A percentile compares a stretch with the other conserved stretches of the same genome.
Conservation (phyloP, 2,113 vertebrate genomes). For the Balaeniceps rex region DNA sequence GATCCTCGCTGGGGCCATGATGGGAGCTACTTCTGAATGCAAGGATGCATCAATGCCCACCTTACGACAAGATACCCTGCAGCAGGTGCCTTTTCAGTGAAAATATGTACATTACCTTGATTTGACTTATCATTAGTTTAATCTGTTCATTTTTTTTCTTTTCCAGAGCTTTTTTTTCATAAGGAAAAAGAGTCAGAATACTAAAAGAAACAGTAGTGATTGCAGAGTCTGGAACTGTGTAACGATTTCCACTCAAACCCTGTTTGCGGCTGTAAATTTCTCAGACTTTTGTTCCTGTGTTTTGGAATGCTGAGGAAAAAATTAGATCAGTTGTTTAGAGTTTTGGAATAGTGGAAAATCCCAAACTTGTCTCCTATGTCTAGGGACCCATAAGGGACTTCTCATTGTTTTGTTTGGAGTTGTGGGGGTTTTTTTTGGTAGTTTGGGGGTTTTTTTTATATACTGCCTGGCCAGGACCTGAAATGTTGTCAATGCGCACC, state of each 20-base stretch:
- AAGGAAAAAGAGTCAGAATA: not conserved
- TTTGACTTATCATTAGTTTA: not conserved
- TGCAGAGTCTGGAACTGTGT: not conserved
- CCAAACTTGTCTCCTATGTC: not conserved
- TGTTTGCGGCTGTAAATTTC: not conserved
- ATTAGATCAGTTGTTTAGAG: not conserved
- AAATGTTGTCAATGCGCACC: not conserved
- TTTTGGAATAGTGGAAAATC: not conserved
- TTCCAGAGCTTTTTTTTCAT: not conserved
- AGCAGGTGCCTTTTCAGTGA: constrained; percentile 26
- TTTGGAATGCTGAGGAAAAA: not conserved
- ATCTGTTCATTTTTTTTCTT: not conserved
- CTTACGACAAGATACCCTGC: not conserved
- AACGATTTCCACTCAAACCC: not conserved
- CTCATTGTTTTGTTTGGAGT: not conserved
- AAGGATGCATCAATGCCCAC: not conserved
- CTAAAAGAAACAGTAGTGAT: not conserved
- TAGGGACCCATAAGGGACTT: not conserved
- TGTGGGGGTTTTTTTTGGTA: not conserved
- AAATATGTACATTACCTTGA: constrained; percentile 12
- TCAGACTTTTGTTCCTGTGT: not conserved
- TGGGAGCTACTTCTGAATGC: constrained; percentile 44
- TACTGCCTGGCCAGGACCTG: not conserved
- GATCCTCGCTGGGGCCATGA: not conserved
- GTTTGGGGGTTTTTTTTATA: not conserved